Conservation (phyloP, 2,888 invertebrate species). For the Apodemia hepburni region DNA sequence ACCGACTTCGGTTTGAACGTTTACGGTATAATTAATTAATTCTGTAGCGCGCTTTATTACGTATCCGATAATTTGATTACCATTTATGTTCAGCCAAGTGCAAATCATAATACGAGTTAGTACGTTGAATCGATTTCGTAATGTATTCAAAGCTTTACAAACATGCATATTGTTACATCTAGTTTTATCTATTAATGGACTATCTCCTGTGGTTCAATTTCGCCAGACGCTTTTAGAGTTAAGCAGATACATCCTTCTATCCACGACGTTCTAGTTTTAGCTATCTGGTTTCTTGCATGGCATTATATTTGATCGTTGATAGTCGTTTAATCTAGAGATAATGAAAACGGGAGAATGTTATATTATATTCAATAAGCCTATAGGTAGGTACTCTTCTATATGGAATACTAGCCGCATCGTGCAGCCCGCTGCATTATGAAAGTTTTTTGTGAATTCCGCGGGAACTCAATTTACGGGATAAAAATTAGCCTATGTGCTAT, state of each 20-base stretch:
- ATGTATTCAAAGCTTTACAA: background rate
- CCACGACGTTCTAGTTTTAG: background rate
- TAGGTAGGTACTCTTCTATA: background rate
- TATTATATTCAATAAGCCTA: background rate
- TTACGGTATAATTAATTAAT: constrained; percentile 22
- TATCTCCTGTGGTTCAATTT: too few species aligned
- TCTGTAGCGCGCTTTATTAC: constrained; percentile 4
- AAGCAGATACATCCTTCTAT: constrained; percentile 1
- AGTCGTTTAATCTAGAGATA: background rate
- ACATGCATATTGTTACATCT: too few species aligned
- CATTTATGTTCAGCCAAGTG: background rate
- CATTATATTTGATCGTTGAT: background rate
- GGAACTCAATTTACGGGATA: too few species aligned
- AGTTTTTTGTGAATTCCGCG: too few species aligned
- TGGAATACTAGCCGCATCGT: background rate
- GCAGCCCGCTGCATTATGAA: too few species aligned
- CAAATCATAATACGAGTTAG: constrained; percentile 2
- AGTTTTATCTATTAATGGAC: background rate
- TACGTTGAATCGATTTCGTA: background rate
- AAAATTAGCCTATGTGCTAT: too few species aligned
- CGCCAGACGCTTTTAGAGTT: background rate
- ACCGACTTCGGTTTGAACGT: constrained; percentile 26
- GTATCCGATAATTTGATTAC: background rate
- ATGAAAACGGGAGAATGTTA: background rate
- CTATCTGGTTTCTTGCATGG: background rate